Evolutionary conservation across 2,113 vertebrate species (phyloP).

Genomic region (Muntiacus reevesi): DNA sequence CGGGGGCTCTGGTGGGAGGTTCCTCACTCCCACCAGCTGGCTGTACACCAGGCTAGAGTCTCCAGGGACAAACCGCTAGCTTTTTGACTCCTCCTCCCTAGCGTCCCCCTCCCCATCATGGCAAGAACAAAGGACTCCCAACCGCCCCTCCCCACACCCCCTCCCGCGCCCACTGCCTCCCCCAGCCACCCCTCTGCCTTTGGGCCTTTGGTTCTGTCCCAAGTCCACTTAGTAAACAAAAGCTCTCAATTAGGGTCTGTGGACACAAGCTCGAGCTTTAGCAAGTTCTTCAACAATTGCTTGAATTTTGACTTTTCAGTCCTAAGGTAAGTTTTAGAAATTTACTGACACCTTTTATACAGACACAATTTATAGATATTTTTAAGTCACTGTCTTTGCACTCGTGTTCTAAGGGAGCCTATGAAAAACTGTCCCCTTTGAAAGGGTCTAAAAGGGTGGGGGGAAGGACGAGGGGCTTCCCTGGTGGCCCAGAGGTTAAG

Average conservation of each 20-base stretch:
- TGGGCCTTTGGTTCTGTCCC: neutral
- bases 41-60: neutral
- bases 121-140: neutral
- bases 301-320: neutral
- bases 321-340: neutral
- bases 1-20: neutral
- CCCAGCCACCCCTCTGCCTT: neutral
- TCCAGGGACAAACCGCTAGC: neutral
- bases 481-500: neutral
- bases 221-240: neutral
- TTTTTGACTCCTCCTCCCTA: neutral
- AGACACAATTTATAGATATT: neutral
- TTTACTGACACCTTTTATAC: neutral
- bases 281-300: neutral
- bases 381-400: neutral
- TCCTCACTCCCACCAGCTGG: neutral
- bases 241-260: neutral
- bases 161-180: neutral
- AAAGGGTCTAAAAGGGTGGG: neutral
- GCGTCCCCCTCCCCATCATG: too few relatives aligned
- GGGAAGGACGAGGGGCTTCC: neutral
- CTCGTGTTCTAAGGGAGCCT: neutral
- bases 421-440: neutral
- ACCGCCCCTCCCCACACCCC: neutral
- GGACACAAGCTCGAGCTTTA: neutral